A percentile compares a stretch with the other conserved stretches of the same genome.
Conservation (phyloP, 2,113 vertebrate genomes). For the Salvelinus sp. region DNA sequence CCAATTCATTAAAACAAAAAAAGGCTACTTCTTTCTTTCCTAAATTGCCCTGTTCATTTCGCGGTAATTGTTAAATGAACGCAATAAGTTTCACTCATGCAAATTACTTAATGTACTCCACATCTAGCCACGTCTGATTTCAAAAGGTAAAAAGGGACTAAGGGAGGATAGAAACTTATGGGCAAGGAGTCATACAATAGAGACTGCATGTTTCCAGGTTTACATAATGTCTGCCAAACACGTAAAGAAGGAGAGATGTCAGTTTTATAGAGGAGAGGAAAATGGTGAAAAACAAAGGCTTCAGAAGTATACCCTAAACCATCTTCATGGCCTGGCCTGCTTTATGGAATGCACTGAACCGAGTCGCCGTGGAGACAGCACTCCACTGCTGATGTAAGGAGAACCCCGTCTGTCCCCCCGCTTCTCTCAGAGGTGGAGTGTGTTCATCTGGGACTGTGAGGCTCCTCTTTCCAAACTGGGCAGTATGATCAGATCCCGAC, state of each 20-base stretch:
- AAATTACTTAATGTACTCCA: too few species aligned
- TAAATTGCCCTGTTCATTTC: not conserved
- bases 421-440: conserved; percentile 20
- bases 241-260: conserved; percentile 7
- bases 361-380: conserved; percentile 31
- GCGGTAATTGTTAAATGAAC: not conserved
- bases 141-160: not conserved
- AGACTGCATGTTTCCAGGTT: not conserved
- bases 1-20: conserved; percentile 7
- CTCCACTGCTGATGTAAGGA: conserved; percentile 29
- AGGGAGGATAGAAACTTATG: not conserved
- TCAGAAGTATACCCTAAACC: conserved; percentile 5
- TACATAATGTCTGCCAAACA: not conserved
- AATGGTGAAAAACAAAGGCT: conserved; percentile 10
- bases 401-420: conserved; percentile 13
- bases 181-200: not conserved
- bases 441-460: conserved; percentile 2
- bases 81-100: not conserved
- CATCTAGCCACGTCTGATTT: not conserved
- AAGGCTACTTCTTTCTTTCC: not conserved
- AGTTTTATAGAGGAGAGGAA: conserved; percentile 3
- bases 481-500: not conserved
- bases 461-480: conserved; percentile 15
- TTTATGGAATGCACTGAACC: conserved; percentile 17
- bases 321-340: conserved; percentile 19